These are phyloP conservation scores for Pedicia rivosa DNA, from an alignment of 2,888 invertebrate species.

Conservation along the genomic window DNA sequence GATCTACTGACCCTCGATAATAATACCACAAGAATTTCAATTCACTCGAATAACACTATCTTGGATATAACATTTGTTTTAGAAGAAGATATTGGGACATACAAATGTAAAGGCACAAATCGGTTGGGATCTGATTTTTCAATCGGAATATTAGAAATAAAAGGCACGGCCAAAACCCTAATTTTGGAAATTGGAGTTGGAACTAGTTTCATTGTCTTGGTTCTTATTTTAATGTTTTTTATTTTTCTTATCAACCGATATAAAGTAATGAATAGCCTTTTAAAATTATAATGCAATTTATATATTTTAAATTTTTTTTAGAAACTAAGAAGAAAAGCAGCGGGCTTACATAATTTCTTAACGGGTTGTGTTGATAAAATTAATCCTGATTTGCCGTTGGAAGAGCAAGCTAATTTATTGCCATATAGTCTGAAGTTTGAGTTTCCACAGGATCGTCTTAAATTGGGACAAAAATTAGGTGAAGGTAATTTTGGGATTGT, in stretches of 20 bases:
- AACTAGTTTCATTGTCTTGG: constrained; percentile 19
- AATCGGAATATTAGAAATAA: constrained; percentile 30
- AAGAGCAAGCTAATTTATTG: constrained; percentile 86
- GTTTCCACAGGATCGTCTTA: constrained; percentile 69
- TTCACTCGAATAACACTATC: constrained; percentile 13
- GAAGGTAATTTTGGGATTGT: constrained; percentile 93
- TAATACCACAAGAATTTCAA: constrained; percentile 10
- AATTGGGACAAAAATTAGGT: constrained; percentile 60
- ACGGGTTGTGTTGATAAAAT: constrained; percentile 63
- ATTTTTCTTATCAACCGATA: constrained; percentile 22
- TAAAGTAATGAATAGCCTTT: constrained; percentile 10
- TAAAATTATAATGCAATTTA: constrained; percentile 10
- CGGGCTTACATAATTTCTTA: constrained; percentile 61
- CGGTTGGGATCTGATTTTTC: constrained; percentile 31
- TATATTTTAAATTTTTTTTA: constrained; percentile 11
- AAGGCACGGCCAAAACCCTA: no score
- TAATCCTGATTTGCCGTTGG: constrained; percentile 76
- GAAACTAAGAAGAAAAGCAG: constrained; percentile 48
- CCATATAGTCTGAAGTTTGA: constrained; percentile 86
- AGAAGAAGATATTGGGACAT: constrained; percentile 41
- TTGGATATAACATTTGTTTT: constrained; percentile 38
- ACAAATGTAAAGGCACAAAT: constrained; percentile 38
- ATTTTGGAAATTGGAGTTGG: no score
- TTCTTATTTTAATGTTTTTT: constrained; percentile 22
- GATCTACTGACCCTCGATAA: no score